Percentiles rank a stretch among this genome's conserved stretches.
Conservation (phyloP, 2,797 vertebrate genomes). For the Gadopsis bispinosus region DNA sequence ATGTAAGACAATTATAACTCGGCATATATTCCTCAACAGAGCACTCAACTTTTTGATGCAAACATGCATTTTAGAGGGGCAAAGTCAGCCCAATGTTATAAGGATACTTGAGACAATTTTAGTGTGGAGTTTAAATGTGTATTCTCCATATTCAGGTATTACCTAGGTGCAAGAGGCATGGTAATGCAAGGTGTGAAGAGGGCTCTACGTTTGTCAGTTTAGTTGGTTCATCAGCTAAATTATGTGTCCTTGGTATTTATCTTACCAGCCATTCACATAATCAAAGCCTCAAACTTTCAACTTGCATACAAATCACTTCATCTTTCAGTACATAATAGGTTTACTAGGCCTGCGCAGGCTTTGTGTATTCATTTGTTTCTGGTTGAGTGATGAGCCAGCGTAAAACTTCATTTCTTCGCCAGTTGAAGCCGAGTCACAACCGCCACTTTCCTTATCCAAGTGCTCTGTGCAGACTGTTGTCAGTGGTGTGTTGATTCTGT, state of each 20-base stretch:
- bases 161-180: conserved; percentile 5
- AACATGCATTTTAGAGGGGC: neutral
- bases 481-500: neutral
- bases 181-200: conserved; percentile 2
- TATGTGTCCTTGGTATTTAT: neutral
- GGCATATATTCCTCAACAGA: neutral
- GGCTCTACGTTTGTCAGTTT: neutral
- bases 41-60: neutral
- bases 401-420: conserved; percentile 2
- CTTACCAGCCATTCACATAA: neutral
- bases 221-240: conserved; percentile 7
- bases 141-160: neutral
- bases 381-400: neutral
- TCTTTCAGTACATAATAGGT: neutral
- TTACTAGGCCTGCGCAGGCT: neutral
- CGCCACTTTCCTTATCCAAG: conserved; percentile 27
- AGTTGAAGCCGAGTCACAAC: conserved; percentile 23
- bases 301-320: neutral
- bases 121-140: neutral
- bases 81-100: neutral
- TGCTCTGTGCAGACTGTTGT: conserved; percentile 18
- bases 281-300: conserved; percentile 7
- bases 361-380: neutral
- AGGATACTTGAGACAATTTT: neutral
- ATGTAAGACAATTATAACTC: neutral